These are phyloP conservation scores for Strix occidentalis DNA, from an alignment of 2,797 vertebrate genomes.

Conservation along the genomic window DNA sequence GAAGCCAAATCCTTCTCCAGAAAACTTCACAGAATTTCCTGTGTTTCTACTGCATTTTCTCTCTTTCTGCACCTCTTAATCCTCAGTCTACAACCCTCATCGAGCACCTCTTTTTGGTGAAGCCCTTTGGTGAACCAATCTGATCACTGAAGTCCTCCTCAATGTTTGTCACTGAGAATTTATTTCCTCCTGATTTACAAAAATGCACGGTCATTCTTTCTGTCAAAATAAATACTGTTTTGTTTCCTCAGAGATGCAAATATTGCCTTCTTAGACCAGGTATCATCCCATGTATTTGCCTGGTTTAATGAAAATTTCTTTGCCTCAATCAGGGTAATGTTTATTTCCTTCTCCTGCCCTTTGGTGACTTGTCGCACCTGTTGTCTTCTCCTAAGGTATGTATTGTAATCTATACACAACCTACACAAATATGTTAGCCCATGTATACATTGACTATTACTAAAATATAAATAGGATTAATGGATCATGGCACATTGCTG, in stretches of 20 bases:
- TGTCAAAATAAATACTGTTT: neutral
- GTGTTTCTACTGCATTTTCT: neutral
- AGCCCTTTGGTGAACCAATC: neutral
- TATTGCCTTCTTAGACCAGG: neutral
- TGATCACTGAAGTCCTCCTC: neutral
- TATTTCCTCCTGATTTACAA: neutral
- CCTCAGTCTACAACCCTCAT: neutral
- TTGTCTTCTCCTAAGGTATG: neutral
- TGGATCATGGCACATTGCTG: neutral
- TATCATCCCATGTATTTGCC: neutral
- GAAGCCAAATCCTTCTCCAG: neutral
- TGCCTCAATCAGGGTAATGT: neutral
- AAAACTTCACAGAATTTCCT: neutral
- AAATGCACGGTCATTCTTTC: neutral
- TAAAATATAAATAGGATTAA: neutral
- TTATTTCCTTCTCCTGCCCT: neutral
- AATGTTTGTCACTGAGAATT: neutral
- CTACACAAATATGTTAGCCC: neutral
- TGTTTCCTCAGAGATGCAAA: neutral
- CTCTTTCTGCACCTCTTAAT: neutral
- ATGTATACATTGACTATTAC: neutral
- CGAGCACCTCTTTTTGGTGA: neutral
- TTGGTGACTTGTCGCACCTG: neutral
- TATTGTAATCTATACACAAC: neutral
- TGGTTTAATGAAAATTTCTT: neutral